A percentile compares a stretch with the other conserved stretches of the same genome.
Conservation (phyloP, 2,113 vertebrate species). For the Cyprinodon tularosa region DNA sequence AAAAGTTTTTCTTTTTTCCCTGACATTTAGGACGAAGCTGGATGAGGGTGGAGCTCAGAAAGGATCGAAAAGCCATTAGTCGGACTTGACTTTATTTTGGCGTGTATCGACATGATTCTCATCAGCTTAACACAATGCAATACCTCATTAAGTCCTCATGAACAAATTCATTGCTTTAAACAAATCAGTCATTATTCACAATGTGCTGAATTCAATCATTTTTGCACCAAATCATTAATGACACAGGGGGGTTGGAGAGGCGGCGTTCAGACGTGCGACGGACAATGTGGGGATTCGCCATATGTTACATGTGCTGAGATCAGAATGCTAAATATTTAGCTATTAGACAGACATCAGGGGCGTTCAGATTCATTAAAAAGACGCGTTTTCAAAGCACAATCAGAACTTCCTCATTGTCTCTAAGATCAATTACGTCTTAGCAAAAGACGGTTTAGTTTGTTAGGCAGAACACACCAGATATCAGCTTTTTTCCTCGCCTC, state of each 20-base stretch:
- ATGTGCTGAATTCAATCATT: slow-evolving; percentile 78
- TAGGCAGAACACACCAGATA: slow-evolving; percentile 49
- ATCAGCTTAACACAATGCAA: slow-evolving; percentile 83
- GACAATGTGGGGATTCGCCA: slow-evolving; percentile 63
- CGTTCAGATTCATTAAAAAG: slow-evolving; percentile 52
- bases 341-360: slow-evolving; percentile 48
- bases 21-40: slow-evolving; percentile 67
- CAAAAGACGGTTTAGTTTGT: slow-evolving; percentile 45
- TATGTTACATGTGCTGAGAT: slow-evolving; percentile 68
- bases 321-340: slow-evolving; percentile 64
- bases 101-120: slow-evolving; percentile 78
- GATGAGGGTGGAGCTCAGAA: slow-evolving; percentile 22
- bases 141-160: slow-evolving; percentile 82
- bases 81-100: slow-evolving; percentile 79
- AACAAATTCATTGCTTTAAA: slow-evolving; percentile 81
- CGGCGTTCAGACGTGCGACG: slow-evolving; percentile 52
- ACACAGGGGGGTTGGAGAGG: slow-evolving; percentile 35
- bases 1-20: slow-evolving; percentile 44
- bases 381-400: slow-evolving; percentile 55
- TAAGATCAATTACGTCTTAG: slow-evolving; percentile 42
- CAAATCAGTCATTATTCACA: slow-evolving; percentile 84
- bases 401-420: slow-evolving; percentile 36
- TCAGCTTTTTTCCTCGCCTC: slow-evolving; percentile 42
- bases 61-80: slow-evolving; percentile 77
- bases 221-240: slow-evolving; percentile 77